Conservation (phyloP, 2,888 invertebrate species). For the Bellardia pandia region DNA sequence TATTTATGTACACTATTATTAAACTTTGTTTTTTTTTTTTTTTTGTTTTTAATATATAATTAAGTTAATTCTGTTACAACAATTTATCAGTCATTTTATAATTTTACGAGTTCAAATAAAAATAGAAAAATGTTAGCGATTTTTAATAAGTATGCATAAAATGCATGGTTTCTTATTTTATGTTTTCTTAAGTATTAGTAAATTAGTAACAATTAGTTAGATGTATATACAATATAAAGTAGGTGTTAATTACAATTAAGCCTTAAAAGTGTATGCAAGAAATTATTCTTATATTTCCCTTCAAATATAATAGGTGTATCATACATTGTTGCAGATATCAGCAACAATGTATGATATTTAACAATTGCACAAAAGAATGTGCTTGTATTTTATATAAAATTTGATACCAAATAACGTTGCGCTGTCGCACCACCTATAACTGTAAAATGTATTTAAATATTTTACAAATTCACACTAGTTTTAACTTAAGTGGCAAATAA, state of each 20-base stretch:
- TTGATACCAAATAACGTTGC: neutral
- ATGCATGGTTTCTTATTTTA: too few relatives aligned
- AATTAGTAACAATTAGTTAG: too few relatives aligned
- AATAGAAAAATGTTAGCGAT: too few relatives aligned
- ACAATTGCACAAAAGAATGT: neutral
- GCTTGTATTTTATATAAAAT: neutral
- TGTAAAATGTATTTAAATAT: neutral
- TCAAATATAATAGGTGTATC: neutral
- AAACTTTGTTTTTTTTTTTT: too few relatives aligned
- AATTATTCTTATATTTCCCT: neutral
- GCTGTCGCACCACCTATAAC: neutral
- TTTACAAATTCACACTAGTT: neutral
- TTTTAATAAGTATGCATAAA: too few relatives aligned
- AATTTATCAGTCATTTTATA: too few relatives aligned
- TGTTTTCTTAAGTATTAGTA: too few relatives aligned
- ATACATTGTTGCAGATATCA: neutral
- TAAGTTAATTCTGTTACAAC: too few relatives aligned
- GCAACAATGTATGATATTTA: constrained; percentile 25
- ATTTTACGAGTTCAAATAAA: too few relatives aligned
- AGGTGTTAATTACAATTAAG: constrained; percentile 37
- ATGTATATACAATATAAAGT: too few relatives aligned
- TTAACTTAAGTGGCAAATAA: neutral
- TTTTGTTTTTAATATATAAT: too few relatives aligned
- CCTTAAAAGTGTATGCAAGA: constrained; percentile 1
- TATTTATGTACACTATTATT: too few relatives aligned